phyloP scores from a whole-genome alignment of 2,113 vertebrate genomes.

The Oncorhynchus mykiss region DNA sequence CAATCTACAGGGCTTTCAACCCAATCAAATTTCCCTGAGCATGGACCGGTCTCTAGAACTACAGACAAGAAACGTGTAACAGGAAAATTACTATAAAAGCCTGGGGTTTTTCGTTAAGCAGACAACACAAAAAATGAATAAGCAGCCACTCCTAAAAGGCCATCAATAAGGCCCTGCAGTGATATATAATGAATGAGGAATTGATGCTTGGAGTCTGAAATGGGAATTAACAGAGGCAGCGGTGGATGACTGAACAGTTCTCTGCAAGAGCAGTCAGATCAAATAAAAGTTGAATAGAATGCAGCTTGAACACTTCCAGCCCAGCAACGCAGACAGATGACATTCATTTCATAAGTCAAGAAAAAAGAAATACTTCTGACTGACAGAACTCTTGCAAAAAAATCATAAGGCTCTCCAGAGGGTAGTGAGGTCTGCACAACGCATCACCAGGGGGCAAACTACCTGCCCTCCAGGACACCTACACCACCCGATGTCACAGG shows the following conservation, averaged over 20 bases:
- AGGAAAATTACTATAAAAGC: slow-evolving; percentile 27
- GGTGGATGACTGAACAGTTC: slow-evolving; percentile 12
- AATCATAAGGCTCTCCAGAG: no score
- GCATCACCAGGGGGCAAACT: no score
- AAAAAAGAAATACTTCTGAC: neutral
- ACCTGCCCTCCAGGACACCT: no score
- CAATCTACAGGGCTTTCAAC: slow-evolving; percentile 20
- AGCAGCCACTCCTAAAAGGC: slow-evolving; percentile 13
- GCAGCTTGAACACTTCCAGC: slow-evolving; percentile 13
- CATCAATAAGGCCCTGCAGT: slow-evolving; percentile 14
- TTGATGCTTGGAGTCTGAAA: neutral
- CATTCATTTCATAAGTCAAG: slow-evolving; percentile 5
- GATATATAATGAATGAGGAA: slow-evolving; percentile 11
- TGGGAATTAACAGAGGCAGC: slow-evolving; percentile 8
- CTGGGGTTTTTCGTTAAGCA: neutral
- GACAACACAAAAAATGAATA: neutral
- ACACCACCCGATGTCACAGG: no score
- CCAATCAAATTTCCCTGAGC: neutral
- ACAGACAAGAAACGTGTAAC: slow-evolving; percentile 21
- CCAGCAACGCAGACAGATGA: slow-evolving; percentile 2
- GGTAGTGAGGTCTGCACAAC: no score
- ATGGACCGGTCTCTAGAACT: slow-evolving; percentile 7
- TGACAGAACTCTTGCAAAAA: neutral
- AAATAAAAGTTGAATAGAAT: slow-evolving; percentile 8
- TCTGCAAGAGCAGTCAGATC: slow-evolving; percentile 7